These are phyloP conservation scores for Brachypterus glaber DNA, from an alignment of 2,888 invertebrate genomes.

Conservation along the genomic window DNA sequence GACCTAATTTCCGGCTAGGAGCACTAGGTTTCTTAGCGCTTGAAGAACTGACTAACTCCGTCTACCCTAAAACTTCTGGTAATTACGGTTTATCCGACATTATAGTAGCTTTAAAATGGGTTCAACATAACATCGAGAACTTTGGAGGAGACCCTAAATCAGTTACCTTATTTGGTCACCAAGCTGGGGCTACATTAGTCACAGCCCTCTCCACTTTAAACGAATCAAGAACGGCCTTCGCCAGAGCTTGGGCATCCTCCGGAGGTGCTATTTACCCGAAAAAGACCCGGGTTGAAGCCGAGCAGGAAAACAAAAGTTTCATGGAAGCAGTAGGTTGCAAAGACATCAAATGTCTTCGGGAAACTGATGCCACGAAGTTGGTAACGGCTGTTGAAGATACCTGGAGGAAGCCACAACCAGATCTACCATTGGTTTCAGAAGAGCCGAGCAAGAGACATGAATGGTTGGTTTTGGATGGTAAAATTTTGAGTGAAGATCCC, in stretches of 20 bases:
- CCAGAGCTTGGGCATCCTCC: slow-evolving; percentile 68
- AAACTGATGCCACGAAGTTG: slow-evolving; percentile 47
- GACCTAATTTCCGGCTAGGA: slow-evolving; percentile 68
- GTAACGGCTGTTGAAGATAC: slow-evolving; percentile 61
- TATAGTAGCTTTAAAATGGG: slow-evolving; percentile 67
- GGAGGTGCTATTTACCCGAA: slow-evolving; percentile 66
- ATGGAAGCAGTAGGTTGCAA: slow-evolving; percentile 42
- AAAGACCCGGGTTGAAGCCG: slow-evolving; percentile 50
- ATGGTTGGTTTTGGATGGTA: slow-evolving; percentile 66
- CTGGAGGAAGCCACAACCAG: slow-evolving; percentile 55
- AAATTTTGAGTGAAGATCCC: slow-evolving; percentile 56
- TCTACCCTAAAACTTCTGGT: slow-evolving; percentile 68
- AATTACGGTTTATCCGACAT: slow-evolving; percentile 82
- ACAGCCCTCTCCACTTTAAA: slow-evolving; percentile 57
- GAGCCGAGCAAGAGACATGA: slow-evolving; percentile 53
- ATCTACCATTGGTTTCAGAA: slow-evolving; percentile 46
- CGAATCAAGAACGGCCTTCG: slow-evolving; percentile 57
- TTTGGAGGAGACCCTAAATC: slow-evolving; percentile 73
- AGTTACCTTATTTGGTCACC: slow-evolving; percentile 75
- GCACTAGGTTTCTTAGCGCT: slow-evolving; percentile 66
- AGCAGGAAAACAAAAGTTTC: slow-evolving; percentile 52
- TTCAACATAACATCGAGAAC: slow-evolving; percentile 68
- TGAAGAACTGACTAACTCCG: slow-evolving; percentile 56
- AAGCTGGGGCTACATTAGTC: slow-evolving; percentile 72
- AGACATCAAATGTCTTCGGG: slow-evolving; percentile 50